phyloP scores from a whole-genome alignment of 2,888 invertebrate genomes.

The Dendrolimus houi region DNA sequence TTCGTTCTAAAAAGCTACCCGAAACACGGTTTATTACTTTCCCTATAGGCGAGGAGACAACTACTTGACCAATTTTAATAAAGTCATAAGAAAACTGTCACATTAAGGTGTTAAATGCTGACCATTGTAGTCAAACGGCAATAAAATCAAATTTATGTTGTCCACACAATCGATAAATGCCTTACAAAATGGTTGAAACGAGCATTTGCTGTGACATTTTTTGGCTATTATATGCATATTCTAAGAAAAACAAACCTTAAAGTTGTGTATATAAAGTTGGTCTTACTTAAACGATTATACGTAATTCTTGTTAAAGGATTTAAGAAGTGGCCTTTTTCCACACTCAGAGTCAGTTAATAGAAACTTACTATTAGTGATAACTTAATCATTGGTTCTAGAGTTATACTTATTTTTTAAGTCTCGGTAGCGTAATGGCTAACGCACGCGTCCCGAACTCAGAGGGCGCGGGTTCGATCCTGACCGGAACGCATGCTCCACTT shows the following conservation, averaged over 20 bases:
- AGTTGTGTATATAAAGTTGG: rapidly evolving
- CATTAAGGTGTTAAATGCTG: constrained; percentile 30
- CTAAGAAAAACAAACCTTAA: neutral
- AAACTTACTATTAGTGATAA: no score
- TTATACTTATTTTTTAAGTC: no score
- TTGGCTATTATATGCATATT: neutral
- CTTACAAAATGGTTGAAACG: constrained; percentile 29
- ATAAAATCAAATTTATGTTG: constrained; percentile 67
- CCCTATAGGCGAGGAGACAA: neutral
- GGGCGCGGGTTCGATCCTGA: no score
- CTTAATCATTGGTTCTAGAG: no score
- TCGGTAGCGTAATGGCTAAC: no score
- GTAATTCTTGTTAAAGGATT: constrained; percentile 4
- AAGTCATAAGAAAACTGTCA: constrained; percentile 21
- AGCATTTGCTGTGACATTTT: neutral
- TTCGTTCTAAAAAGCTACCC: neutral
- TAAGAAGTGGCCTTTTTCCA: neutral
- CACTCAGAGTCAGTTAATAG: no score
- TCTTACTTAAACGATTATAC: neutral
- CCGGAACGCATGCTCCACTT: no score
- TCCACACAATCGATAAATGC: constrained; percentile 45
- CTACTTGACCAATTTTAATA: constrained; percentile 7
- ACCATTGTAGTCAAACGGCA: constrained; percentile 29
- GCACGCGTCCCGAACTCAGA: no score
- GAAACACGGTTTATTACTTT: neutral